A percentile compares a stretch with the other conserved stretches of the same genome.
These are phyloP conservation scores for Ptiloglossa arizonensis DNA, from an alignment of 1,140 invertebrate species.

Conservation along the genomic window DNA sequence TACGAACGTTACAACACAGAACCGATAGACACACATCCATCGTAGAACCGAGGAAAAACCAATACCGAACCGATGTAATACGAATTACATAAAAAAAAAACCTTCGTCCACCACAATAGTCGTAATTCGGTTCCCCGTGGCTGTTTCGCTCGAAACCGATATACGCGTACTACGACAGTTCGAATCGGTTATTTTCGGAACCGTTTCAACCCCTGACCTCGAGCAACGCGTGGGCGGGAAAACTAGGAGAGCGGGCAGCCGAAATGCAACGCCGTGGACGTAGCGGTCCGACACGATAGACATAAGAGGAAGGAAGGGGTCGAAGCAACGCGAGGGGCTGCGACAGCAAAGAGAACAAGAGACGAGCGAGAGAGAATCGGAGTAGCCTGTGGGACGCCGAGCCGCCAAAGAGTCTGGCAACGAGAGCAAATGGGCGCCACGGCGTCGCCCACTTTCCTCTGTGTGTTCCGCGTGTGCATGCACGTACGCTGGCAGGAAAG, in stretches of 20 bases:
- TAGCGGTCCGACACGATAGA: constrained; percentile 9
- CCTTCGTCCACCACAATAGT: no score
- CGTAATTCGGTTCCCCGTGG: no score
- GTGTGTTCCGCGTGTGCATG: constrained; percentile 11
- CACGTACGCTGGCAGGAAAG: constrained; percentile 9
- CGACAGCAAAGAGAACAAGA: not conserved
- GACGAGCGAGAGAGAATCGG: constrained; percentile 15
- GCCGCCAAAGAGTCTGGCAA: constrained; percentile 77
- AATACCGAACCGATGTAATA: no score
- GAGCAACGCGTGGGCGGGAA: not conserved
- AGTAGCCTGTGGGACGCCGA: constrained; percentile 70
- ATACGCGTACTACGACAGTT: no score
- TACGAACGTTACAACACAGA: no score
- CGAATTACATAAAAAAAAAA: no score
- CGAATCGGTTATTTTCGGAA: no score
- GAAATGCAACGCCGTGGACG: not conserved
- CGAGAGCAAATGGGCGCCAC: constrained; percentile 71
- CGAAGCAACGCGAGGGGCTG: not conserved
- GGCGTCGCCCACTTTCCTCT: constrained; percentile 64
- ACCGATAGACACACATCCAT: no score
- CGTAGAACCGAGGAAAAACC: no score
- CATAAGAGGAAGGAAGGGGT: not conserved
- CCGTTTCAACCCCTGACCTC: not conserved
- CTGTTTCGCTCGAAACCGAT: no score
- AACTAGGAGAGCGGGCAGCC: not conserved